Percentiles rank a stretch among this genome's conserved stretches.
phyloP scores from a whole-genome alignment of 2,797 vertebrate species.

The Scleropages formosus region DNA sequence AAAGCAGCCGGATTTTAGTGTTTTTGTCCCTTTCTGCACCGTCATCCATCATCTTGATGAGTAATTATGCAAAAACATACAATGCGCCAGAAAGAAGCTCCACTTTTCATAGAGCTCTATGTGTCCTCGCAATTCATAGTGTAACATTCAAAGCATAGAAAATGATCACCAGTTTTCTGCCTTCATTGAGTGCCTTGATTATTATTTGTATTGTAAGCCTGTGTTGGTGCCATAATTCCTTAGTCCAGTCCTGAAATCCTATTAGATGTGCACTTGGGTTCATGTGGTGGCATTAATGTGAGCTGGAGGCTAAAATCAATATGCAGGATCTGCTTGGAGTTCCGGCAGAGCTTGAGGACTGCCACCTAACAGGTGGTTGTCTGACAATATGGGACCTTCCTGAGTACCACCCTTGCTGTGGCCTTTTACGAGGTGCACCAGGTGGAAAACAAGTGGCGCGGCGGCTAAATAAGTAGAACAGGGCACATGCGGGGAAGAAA shows the following conservation, averaged over 20 bases:
- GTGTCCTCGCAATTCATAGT: not conserved
- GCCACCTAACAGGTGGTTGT: not conserved
- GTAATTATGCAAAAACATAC: conserved; percentile 29
- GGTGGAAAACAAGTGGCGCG: conserved; percentile 64
- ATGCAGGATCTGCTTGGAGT: not conserved
- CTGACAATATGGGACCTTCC: not conserved
- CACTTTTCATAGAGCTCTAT: not conserved
- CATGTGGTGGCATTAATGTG: not conserved
- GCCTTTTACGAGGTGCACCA: conserved; percentile 62
- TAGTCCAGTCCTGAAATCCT: not conserved
- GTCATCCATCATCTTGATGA: conserved; percentile 35
- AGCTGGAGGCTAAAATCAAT: conserved; percentile 15
- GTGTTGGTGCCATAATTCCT: not conserved
- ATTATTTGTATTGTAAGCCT: not conserved
- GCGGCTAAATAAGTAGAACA: conserved; percentile 62
- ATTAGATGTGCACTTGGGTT: not conserved
- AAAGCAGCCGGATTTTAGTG: conserved; percentile 12
- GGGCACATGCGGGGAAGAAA: conserved; percentile 44
- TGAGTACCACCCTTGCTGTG: conserved; percentile 54
- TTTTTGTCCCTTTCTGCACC: conserved; percentile 7
- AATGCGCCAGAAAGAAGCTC: conserved; percentile 5
- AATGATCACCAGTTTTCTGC: not conserved
- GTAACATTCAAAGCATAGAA: not conserved
- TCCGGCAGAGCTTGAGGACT: not conserved
- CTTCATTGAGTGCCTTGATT: not conserved